Conservation (phyloP, 2,888 invertebrate species). For the Polyploca ridens region DNA sequence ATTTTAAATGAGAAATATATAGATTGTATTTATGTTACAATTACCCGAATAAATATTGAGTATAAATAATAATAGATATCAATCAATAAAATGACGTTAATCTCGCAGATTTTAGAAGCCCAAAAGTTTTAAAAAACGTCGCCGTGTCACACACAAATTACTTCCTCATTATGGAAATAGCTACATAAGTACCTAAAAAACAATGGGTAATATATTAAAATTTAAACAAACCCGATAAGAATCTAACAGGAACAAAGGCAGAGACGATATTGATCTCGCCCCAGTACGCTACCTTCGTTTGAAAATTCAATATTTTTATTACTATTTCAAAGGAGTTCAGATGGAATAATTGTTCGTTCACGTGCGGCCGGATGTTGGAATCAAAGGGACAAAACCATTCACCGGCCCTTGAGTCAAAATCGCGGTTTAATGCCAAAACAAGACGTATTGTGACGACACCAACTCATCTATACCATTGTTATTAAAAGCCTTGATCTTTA, state of each 20-base stretch:
- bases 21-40: no score
- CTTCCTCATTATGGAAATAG: conserved; percentile 3
- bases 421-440: conserved; percentile 73
- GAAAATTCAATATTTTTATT: conserved; percentile 61
- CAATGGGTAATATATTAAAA: conserved; percentile 9
- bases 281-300: conserved; percentile 38
- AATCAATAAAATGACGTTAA: no score
- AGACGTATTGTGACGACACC: conserved; percentile 54
- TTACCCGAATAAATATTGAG: no score
- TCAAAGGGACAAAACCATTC: conserved; percentile 70
- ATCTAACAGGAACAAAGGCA: conserved; percentile 1
- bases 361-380: conserved; percentile 76
- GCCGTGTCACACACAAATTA: background rate
- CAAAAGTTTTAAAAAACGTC: background rate
- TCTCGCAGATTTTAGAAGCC: background rate
- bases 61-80: no score
- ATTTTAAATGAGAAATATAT: no score
- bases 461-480: background rate
- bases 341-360: conserved; percentile 59
- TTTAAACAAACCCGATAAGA: conserved; percentile 5
- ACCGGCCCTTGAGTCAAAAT: conserved; percentile 61
- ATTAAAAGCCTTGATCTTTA: conserved; percentile 28
- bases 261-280: conserved; percentile 11
- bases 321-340: conserved; percentile 45
- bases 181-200: background rate